Conservation (phyloP, 2,888 invertebrate species). For the Rhagonycha lutea region DNA sequence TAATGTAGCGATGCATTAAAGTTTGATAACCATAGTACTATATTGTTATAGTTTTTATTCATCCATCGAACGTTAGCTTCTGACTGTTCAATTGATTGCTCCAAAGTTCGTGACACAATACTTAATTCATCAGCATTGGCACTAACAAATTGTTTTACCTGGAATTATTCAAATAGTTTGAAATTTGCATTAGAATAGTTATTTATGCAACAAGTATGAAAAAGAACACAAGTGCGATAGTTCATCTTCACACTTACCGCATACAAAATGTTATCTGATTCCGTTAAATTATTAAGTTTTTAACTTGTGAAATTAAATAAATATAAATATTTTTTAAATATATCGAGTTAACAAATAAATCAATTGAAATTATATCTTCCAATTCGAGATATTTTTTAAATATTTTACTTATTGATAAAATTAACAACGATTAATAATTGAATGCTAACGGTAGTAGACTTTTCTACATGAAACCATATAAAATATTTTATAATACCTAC, state of each 20-base stretch:
- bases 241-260: no score
- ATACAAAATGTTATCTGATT: no score
- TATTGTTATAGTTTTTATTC: slow-evolving; percentile 71
- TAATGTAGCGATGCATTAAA: slow-evolving; percentile 1
- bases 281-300: no score
- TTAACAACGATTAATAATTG: neutral
- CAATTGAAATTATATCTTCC: no score
- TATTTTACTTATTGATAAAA: no score
- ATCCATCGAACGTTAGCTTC: slow-evolving; percentile 86
- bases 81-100: slow-evolving; percentile 80
- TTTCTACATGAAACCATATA: no score
- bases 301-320: no score
- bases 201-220: neutral
- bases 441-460: no score
- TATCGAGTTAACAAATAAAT: no score
- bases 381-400: no score
- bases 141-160: slow-evolving; percentile 58
- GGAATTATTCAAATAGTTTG: neutral
- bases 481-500: slow-evolving; percentile 56
- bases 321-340: no score
- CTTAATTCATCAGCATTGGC: slow-evolving; percentile 70
- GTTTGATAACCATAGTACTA: slow-evolving; percentile 71
- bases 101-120: slow-evolving; percentile 66
- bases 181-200: neutral
- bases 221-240: neutral